phyloP scores from a whole-genome alignment of 2,888 invertebrate species.

The Tuta absoluta region DNA sequence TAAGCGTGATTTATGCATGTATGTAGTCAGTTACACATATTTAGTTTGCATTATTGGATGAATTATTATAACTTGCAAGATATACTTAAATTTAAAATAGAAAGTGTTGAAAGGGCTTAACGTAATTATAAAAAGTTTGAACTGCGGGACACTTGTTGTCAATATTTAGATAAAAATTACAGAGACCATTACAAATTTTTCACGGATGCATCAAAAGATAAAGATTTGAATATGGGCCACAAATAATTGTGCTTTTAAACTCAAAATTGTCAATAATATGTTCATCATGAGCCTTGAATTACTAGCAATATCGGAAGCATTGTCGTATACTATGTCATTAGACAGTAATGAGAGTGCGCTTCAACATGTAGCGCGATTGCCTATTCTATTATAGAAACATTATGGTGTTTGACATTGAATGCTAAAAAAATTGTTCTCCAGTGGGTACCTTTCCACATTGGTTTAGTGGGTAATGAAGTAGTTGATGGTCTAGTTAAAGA shows the following conservation, averaged over 20 bases:
- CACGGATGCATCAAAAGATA: too few relatives aligned
- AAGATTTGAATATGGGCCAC: conserved; percentile 23
- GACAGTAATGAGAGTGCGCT: conserved; percentile 25
- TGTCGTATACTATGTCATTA: conserved; percentile 25
- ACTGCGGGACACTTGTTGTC: too few relatives aligned
- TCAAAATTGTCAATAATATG: conserved; percentile 27
- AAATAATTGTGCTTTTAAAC: background rate
- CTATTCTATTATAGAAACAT: conserved; percentile 25
- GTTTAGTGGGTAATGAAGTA: conserved; percentile 26
- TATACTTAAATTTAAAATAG: too few relatives aligned
- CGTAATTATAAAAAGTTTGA: too few relatives aligned
- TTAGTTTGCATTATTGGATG: too few relatives aligned
- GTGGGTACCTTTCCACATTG: conserved; percentile 31
- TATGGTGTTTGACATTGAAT: background rate
- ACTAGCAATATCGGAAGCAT: conserved; percentile 31
- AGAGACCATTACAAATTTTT: too few relatives aligned
- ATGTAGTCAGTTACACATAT: too few relatives aligned
- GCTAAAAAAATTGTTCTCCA: conserved; percentile 21
- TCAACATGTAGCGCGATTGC: conserved; percentile 34
- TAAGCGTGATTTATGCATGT: too few relatives aligned
- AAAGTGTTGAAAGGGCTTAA: too few relatives aligned
- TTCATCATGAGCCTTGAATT: conserved; percentile 33
- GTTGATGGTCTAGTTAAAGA: conserved; percentile 24
- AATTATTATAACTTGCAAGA: too few relatives aligned
- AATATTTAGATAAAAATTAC: too few relatives aligned